Evolutionary conservation across 1,140 invertebrate genomes (phyloP), one percentile per base, ranked within the genome.

Genomic region (Arctopsyche grandis): DNA sequence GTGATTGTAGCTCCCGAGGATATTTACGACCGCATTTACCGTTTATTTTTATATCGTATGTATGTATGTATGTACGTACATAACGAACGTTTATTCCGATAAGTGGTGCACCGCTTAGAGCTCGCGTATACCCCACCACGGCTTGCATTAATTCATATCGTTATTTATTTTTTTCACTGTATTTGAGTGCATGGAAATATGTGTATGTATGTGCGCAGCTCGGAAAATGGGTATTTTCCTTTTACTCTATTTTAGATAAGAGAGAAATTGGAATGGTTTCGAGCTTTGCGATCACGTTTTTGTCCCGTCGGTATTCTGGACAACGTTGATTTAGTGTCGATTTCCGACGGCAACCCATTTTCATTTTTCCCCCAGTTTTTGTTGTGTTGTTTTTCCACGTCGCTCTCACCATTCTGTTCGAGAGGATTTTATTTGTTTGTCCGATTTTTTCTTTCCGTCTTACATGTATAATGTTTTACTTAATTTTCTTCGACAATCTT

Each of bases 281-380:
- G 24, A 21, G 21, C n/a, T 21, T 16, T 24, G 14, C 19, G 21
- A 22, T 66, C 9, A 14, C 24, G 22, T 66, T 66, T 22, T 66
- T 66, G 63, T 14, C 22, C 21, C 63, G 48, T 5, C 10, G 48
- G 10, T 52, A 52, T 52, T 66, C 63, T 26, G 63, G 7, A 26
- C 63, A 66, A 66, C 26, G 63, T 66, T 66, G 63, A 66, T 66
- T 66, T 66, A 66, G 63, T n/a, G 63, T 26, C 63, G 63, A 66
- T 66, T 66, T 66, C 63, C 63, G 63, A 66, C 63, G 3, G 5
- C 21, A 22, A 10, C 7, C 24, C 63, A 29, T 66, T 14, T 66
- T 66, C 26, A 26, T 26, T 66, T 24, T 60, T 22, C 12, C 12
- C 21, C 21, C 24, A 14, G 12, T 12, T 52, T 5, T 52, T 52